Base-by-base conservation (phyloP, 1,140 invertebrate species). In the Zaprionus vittiger region DNA sequence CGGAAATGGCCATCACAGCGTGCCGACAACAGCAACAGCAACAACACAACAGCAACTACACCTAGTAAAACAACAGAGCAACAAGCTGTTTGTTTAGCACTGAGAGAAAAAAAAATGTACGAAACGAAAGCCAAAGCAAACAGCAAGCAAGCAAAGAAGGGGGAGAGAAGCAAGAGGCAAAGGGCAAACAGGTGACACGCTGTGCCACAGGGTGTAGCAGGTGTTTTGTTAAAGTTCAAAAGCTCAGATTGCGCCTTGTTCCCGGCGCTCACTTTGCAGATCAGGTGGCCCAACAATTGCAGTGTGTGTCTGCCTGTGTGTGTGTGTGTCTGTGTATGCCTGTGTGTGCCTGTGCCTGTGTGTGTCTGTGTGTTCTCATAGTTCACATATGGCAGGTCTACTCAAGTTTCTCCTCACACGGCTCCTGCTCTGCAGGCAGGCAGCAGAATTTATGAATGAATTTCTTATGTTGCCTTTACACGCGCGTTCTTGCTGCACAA, bases 1-100 rank as follows among this genome's bases (percentile, higher is more conserved):
- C 91, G 91, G 91, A 92, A 92, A 91, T 87, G 91, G 91, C 91
- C 91, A 92, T 92, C 91, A 92, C 91, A 81, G 69, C 65, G 75
- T 75, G 65, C 59, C 79, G 79, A 75, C 83, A 71, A 75, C 71
- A 79, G 59, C 81, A 82, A 37, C 64, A 77, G 59, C 81, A 82
- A 37, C 64, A 77, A 77, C 65, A 73, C 69, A 77, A 63, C 61
- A 54, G 70, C 61, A 69, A 66, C 71, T 71, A 84, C 79, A 79
- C 61, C 80, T 74, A 90, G 81, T 85, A 85, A 89, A 90, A 90
- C 81, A 90, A 89, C 81, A 89, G 49, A 77, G 64, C 67, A 81
- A 79, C 77, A 81, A 67, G 79, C 80, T 87, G 83, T 89, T 87
- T 87, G 80, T 76, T 87, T 87, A 83, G 73, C 83, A 78, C 65